phyloP scores from a whole-genome alignment of 2,797 vertebrate genomes.

The Microtus californicus region DNA sequence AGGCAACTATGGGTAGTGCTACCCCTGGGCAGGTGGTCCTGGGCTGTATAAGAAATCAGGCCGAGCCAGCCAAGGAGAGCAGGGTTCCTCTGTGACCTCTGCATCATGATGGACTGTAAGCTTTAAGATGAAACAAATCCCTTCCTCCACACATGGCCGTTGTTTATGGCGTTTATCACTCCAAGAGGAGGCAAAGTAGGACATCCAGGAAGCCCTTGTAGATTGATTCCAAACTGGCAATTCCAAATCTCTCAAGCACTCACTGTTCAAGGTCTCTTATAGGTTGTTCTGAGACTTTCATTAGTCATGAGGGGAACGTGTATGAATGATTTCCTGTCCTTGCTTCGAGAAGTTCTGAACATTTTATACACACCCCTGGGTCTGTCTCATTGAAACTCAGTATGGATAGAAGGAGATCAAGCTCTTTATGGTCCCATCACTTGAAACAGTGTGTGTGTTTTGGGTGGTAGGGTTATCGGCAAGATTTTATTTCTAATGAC shows the following conservation, averaged over 20 bases:
- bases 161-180: not conserved
- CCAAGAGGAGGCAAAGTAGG: not conserved
- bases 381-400: not conserved
- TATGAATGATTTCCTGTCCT: not conserved
- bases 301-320: not conserved
- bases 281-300: not conserved
- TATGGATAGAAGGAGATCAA: not conserved
- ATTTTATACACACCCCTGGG: not conserved
- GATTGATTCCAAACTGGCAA: not conserved
- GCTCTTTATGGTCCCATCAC: not conserved
- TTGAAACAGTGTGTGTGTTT: not conserved
- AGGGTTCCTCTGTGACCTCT: not conserved
- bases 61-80: not conserved
- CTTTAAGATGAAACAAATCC: not conserved
- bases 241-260: not conserved
- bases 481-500: not conserved
- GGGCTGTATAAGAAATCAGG: not conserved
- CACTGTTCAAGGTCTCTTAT: not conserved
- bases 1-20: not conserved
- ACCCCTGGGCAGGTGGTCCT: not conserved
- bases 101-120: not conserved
- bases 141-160: not conserved
- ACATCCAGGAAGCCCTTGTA: not conserved
- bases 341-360: not conserved
- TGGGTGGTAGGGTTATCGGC: not conserved